phyloP scores from a whole-genome alignment of 2,113 vertebrate species.

The Erinaceus europaeus region DNA sequence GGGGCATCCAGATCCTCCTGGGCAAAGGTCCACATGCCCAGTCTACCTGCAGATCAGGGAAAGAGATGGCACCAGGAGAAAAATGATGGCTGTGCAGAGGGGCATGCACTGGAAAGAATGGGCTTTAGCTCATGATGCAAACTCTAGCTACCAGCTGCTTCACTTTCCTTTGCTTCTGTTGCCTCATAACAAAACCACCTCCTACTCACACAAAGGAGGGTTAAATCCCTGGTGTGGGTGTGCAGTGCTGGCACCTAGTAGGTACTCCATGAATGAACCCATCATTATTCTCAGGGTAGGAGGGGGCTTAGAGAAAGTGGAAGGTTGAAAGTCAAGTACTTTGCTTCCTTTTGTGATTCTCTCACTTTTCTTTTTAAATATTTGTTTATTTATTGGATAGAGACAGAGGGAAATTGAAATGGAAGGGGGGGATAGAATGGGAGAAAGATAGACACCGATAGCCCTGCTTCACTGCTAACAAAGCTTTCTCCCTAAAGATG shows the following conservation, averaged over 20 bases:
- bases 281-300: too few relatives aligned
- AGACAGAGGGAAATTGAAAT: too few relatives aligned
- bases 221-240: background rate
- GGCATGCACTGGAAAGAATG: background rate
- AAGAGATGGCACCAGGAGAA: fast-evolving
- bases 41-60: background rate
- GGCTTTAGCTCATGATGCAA: background rate
- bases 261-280: background rate
- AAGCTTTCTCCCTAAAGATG: too few relatives aligned
- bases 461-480: too few relatives aligned
- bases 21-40: background rate
- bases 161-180: background rate
- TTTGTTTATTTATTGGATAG: too few relatives aligned
- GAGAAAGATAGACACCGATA: too few relatives aligned
- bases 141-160: background rate
- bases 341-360: too few relatives aligned
- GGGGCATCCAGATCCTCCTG: background rate
- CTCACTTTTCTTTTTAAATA: too few relatives aligned
- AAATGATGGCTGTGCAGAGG: background rate
- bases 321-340: too few relatives aligned
- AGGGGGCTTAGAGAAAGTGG: background rate
- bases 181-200: background rate
- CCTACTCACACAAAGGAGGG: background rate
- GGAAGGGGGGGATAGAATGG: too few relatives aligned
- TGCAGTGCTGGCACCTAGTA: background rate